Percentiles rank a stretch among this genome's conserved stretches.
These are phyloP conservation scores for Probosciger aterrimus DNA, from an alignment of 2,113 vertebrate species.

Conservation along the genomic window DNA sequence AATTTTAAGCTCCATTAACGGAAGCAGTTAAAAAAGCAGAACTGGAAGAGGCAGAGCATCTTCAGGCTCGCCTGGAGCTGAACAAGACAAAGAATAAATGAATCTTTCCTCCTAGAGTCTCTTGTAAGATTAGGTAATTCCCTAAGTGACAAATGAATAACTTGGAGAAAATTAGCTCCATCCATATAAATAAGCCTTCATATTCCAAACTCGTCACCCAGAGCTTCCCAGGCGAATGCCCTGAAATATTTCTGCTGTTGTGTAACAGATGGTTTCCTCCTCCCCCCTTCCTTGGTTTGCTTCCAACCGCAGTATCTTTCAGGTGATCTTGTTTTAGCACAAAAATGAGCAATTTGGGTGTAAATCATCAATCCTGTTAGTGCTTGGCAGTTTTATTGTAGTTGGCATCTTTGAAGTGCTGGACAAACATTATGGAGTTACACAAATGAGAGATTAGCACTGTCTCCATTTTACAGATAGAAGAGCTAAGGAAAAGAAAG, in stretches of 20 bases:
- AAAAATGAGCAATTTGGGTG: constrained; percentile 56
- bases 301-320: constrained; percentile 51
- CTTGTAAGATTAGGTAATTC: constrained; percentile 50
- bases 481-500: background rate
- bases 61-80: constrained; percentile 34
- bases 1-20: background rate
- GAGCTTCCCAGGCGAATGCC: constrained; percentile 36
- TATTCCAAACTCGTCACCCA: constrained; percentile 22
- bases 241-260: constrained; percentile 38
- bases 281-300: constrained; percentile 16
- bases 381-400: constrained; percentile 35
- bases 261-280: constrained; percentile 65
- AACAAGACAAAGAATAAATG: constrained; percentile 43
- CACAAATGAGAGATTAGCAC: constrained; percentile 20
- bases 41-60: constrained; percentile 21
- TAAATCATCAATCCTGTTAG: constrained; percentile 32
- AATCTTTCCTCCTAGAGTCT: constrained; percentile 18
- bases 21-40: constrained; percentile 3
- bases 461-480: constrained; percentile 1
- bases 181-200: constrained; percentile 52
- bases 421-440: constrained; percentile 7
- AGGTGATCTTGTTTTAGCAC: constrained; percentile 64
- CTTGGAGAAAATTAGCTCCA: constrained; percentile 49
- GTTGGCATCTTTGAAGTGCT: constrained; percentile 7
- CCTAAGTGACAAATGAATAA: constrained; percentile 52